phyloP scores from a whole-genome alignment of 1,140 invertebrate genomes.

The Hetaerina americana region DNA sequence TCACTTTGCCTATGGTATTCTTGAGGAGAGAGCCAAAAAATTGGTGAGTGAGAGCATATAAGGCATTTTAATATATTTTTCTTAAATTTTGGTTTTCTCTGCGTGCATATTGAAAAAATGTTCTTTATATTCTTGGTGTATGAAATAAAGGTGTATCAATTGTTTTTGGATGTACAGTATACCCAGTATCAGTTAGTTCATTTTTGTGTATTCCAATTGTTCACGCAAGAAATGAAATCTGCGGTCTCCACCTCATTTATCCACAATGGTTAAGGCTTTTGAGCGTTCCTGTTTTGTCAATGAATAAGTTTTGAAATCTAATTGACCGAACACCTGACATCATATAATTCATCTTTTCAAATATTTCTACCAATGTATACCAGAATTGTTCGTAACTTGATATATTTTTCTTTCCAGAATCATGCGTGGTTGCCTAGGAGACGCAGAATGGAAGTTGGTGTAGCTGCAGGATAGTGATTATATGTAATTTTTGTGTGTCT shows the following conservation, averaged over 20 bases:
- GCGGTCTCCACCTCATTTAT: background rate
- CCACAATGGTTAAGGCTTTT: background rate
- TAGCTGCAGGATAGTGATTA: background rate
- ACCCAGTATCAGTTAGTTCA: background rate
- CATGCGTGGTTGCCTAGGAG: background rate
- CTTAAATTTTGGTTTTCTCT: background rate
- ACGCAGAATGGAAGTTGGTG: background rate
- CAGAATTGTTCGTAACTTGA: background rate
- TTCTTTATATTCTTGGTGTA: background rate
- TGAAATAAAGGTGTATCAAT: background rate
- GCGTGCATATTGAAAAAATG: background rate
- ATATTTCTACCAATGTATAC: background rate
- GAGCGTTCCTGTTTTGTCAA: background rate
- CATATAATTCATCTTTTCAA: background rate
- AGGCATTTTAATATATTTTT: background rate
- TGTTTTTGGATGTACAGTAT: background rate
- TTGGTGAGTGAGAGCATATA: constrained; percentile 33
- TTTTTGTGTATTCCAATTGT: background rate
- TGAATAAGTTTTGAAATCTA: background rate
- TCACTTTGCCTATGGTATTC: constrained; percentile 64
- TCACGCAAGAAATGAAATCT: background rate
- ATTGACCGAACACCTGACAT: background rate
- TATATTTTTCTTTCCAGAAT: background rate
- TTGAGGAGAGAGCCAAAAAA: constrained; percentile 60
- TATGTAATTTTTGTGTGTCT: background rate